These are phyloP conservation scores for Ernsta delagoae DNA, from an alignment of 2,888 invertebrate genomes.

Conservation along the genomic window DNA sequence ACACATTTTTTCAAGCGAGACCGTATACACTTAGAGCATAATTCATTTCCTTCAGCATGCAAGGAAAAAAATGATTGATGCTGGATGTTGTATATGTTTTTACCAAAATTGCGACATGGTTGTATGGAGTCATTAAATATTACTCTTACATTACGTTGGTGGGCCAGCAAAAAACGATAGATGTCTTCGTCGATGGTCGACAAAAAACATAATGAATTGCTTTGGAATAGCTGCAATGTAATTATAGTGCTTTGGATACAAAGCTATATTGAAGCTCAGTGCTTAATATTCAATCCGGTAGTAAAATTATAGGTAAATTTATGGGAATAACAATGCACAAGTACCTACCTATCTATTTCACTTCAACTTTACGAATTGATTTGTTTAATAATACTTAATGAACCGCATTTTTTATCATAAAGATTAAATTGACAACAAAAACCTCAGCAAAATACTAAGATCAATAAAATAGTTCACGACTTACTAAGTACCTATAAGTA, in stretches of 20 bases:
- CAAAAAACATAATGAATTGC: slow-evolving; percentile 47
- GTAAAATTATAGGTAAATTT: neutral
- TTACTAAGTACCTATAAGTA: too few species aligned
- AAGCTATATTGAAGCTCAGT: neutral
- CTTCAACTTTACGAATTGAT: too few species aligned
- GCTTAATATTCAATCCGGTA: neutral
- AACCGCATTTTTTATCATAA: too few species aligned
- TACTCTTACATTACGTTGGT: slow-evolving; percentile 46
- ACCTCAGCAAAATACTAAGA: too few species aligned
- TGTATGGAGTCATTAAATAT: slow-evolving; percentile 60
- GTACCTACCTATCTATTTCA: too few species aligned
- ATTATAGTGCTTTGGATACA: slow-evolving; percentile 38
- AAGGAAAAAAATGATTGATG: slow-evolving; percentile 77
- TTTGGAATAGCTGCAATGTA: slow-evolving; percentile 36
- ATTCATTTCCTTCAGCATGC: slow-evolving; percentile 70
- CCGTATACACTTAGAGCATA: slow-evolving; percentile 64
- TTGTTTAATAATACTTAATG: too few species aligned
- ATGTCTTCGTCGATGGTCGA: slow-evolving; percentile 48
- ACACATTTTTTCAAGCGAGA: slow-evolving; percentile 72
- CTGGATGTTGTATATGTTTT: slow-evolving; percentile 56
- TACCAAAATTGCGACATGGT: slow-evolving; percentile 62
- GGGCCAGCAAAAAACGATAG: slow-evolving; percentile 56
- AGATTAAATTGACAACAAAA: too few species aligned
- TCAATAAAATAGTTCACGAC: too few species aligned
- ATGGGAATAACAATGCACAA: too few species aligned